Evolutionary conservation across 1,140 invertebrate species (phyloP).

Genomic region (Eulimnadia texana): DNA sequence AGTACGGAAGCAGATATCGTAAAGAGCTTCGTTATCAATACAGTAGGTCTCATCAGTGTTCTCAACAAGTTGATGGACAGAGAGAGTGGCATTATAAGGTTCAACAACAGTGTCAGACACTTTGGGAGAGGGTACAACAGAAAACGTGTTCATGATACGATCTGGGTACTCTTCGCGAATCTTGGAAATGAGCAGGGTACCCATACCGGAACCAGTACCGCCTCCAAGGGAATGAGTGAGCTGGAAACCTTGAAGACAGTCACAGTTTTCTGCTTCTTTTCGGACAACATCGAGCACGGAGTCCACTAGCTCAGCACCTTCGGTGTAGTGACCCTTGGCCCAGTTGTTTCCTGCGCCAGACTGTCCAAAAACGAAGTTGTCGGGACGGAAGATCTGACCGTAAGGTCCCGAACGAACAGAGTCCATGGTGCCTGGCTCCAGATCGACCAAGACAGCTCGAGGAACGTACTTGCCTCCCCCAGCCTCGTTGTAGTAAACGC

Average conservation of each 20-base stretch:
- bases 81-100: constrained; percentile 76
- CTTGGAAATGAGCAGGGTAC: constrained; percentile 68
- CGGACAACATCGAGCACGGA: constrained; percentile 67
- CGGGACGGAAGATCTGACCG: constrained; percentile 66
- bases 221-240: constrained; percentile 57
- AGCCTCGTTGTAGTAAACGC: constrained; percentile 84
- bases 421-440: constrained; percentile 92
- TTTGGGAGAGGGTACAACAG: constrained; percentile 79
- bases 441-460: constrained; percentile 72
- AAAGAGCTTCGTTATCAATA: constrained; percentile 68
- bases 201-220: constrained; percentile 75
- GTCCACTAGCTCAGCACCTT: constrained; percentile 55
- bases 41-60: constrained; percentile 80
- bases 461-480: constrained; percentile 78
- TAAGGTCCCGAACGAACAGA: constrained; percentile 74
- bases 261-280: constrained; percentile 52
- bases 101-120: constrained; percentile 79
- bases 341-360: constrained; percentile 52
- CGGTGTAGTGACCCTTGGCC: constrained; percentile 48
- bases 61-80: constrained; percentile 74
- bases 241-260: constrained; percentile 58
- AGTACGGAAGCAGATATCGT: constrained; percentile 53
- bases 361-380: constrained; percentile 78
- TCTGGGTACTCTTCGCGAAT: constrained; percentile 80
- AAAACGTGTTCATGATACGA: constrained; percentile 84